Conservation (phyloP, 2,888 invertebrate species). For the Heliconius cydno region DNA sequence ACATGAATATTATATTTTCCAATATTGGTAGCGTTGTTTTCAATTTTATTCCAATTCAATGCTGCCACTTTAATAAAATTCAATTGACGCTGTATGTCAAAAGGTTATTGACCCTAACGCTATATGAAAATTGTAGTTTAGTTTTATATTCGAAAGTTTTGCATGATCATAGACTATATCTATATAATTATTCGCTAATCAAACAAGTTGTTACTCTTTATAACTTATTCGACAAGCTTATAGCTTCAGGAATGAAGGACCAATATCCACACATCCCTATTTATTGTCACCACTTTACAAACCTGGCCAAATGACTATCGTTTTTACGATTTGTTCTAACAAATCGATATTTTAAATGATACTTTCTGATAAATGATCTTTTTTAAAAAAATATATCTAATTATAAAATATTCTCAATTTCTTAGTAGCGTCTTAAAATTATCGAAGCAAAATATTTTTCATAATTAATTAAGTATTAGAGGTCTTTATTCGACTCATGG, state of each 20-base stretch:
- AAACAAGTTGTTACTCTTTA: conserved; percentile 53
- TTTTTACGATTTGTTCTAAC: conserved; percentile 10
- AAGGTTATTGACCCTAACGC: conserved; percentile 17
- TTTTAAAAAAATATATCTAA: background rate
- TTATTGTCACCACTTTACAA: conserved; percentile 30
- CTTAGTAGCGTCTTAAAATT: background rate
- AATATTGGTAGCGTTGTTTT: conserved; percentile 4
- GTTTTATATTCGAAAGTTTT: conserved; percentile 66
- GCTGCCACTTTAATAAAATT: background rate
- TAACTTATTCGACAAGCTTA: conserved; percentile 42
- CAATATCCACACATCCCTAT: conserved; percentile 33
- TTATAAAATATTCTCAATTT: conserved; percentile 8
- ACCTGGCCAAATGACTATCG: conserved; percentile 17
- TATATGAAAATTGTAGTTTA: conserved; percentile 60
- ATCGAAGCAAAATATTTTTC: background rate
- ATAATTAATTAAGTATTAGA: conserved; percentile 16
- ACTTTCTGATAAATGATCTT: conserved; percentile 9
- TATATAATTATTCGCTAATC: conserved; percentile 35
- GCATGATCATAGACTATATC: conserved; percentile 57
- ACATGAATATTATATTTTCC: background rate
- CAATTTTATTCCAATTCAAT: background rate
- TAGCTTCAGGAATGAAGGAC: conserved; percentile 38
- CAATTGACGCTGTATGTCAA: background rate
- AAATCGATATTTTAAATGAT: conserved; percentile 5
- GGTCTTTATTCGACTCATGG: background rate